Evolutionary conservation across 2,888 invertebrate species (phyloP), one percentile per base, ranked within the genome.

Genomic region (Tinea semifulvella): DNA sequence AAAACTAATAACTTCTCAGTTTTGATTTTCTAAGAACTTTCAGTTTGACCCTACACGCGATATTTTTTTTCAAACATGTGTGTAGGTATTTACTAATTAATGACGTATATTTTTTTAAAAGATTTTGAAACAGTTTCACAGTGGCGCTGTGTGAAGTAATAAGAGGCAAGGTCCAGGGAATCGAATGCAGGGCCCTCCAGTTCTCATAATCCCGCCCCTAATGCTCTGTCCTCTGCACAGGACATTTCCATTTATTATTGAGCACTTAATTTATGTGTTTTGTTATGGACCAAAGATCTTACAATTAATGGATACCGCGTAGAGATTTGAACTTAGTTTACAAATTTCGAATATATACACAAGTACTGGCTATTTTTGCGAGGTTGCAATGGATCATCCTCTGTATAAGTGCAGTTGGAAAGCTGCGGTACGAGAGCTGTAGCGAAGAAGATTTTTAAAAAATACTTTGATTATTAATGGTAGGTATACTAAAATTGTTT

Each of bases 231-330:
- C 77, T 75, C 80, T 82, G 82, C 75, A 69, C 71, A 68, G 79
- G 82, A 82, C 82, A 82, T 76, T 79, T 77, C 80, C 81, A 82
- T 82, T 82, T 82, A 82, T 82, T 82, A 82, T 80, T 80, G 80
- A 79, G 80, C 79, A 79, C 81, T 80, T 81, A 82, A 82, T 82
- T 82, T 82, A 82, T 82, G 80, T 80, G 80, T 80, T 79, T 80
- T 79, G 77, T 79, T 76, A 79, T 80, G 79, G 80, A 75, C 80
- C 76, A 65, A 75, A 74, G 70, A 72, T 74, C n/a, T n/a, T n/a
- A n/a, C n/a, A n/a, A n/a, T n/a, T n/a, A n/a, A n/a, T n/a, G n/a
- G n/a, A n/a, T n/a, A n/a, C 67, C 64, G 64, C 57, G 55, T 58
- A 49, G 57, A 58, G 48, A 52, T 54, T 49, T 53, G 61, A 65